These are phyloP conservation scores for Aleiodes alternator DNA, from an alignment of 2,888 invertebrate genomes.

Conservation along the genomic window DNA sequence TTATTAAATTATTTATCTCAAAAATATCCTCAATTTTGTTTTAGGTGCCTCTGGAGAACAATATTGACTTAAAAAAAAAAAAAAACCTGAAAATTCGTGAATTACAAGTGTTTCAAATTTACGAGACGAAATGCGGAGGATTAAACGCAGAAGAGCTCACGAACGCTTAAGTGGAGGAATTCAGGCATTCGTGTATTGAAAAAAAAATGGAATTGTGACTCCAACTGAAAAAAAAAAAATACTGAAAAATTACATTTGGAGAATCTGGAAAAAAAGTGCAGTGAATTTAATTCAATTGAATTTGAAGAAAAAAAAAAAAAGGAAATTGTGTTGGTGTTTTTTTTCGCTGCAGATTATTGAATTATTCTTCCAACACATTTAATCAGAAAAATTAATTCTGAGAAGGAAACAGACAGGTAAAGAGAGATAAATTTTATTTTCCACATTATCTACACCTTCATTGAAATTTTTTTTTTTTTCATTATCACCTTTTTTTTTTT, in stretches of 20 bases:
- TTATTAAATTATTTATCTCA: too few species aligned
- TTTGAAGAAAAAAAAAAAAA: conserved; percentile 17
- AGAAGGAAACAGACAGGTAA: conserved; percentile 15
- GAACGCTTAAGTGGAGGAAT: conserved; percentile 43
- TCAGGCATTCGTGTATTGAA: conserved; percentile 40
- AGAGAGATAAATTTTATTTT: conserved; percentile 21
- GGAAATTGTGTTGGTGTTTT: background rate
- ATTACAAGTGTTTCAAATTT: conserved; percentile 34
- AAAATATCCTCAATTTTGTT: conserved; percentile 20
- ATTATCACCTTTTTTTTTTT: conserved; percentile 10
- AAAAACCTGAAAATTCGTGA: conserved; percentile 2
- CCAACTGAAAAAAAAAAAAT: conserved; percentile 8
- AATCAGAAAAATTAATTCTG: conserved; percentile 26
- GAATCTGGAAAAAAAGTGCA: background rate
- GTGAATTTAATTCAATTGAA: background rate
- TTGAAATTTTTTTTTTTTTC: background rate
- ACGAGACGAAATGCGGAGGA: conserved; percentile 47
- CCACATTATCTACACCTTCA: conserved; percentile 15
- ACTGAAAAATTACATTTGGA: conserved; percentile 2
- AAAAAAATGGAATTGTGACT: conserved; percentile 33
- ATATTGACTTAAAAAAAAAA: background rate
- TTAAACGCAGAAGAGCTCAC: conserved; percentile 44
- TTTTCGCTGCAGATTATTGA: background rate
- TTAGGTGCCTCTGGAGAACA: conserved; percentile 22
- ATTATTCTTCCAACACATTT: background rate